Evolutionary conservation across 2,113 vertebrate genomes (phyloP).

Genomic region (Peromyscus maniculatus): DNA sequence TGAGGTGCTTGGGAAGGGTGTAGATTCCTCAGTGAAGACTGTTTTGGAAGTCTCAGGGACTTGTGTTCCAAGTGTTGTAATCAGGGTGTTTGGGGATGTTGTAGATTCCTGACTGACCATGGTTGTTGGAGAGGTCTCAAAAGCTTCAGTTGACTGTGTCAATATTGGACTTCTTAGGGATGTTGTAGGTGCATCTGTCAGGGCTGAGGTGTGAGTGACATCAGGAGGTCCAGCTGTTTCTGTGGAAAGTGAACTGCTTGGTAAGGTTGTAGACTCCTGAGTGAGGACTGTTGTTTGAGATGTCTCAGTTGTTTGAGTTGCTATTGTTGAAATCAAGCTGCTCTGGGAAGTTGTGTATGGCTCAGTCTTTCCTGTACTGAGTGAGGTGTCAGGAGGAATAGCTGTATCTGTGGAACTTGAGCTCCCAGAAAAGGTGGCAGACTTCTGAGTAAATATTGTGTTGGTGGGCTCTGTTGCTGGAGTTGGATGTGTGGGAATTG

Average conservation of each 20-base stretch:
- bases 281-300: not conserved
- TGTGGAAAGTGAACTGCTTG: not conserved
- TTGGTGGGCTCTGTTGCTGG: no score
- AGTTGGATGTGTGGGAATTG: not conserved
- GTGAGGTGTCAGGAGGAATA: no score
- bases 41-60: no score
- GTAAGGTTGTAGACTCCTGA: no score
- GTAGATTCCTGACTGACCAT: not conserved
- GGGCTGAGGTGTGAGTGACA: fast-evolving
- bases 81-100: not conserved
- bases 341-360: not conserved
- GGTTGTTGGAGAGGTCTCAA: no score
- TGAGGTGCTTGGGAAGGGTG: not conserved
- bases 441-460: not conserved
- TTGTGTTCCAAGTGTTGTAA: not conserved
- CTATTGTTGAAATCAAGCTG: not conserved
- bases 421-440: not conserved
- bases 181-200: no score
- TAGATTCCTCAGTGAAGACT: not conserved
- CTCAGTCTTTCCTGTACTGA: not conserved
- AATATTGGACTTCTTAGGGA: no score
- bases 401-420: no score
- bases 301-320: not conserved
- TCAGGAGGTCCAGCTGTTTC: not conserved
- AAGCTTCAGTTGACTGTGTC: no score